These are phyloP conservation scores for Oxycera nigricornis DNA, from an alignment of 2,888 invertebrate genomes.

Conservation along the genomic window DNA sequence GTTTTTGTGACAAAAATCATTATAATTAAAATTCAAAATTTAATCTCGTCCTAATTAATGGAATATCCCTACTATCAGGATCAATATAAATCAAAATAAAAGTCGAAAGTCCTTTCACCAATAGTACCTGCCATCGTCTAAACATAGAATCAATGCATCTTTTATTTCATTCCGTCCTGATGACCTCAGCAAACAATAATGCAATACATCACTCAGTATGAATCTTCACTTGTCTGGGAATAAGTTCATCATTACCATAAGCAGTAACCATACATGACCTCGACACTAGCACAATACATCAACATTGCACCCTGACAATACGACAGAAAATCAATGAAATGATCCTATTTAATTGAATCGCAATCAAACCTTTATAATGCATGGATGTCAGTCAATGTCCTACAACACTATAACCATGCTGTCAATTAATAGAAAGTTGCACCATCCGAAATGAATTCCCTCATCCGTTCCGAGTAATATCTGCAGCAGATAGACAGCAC, in stretches of 20 bases:
- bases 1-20: too few relatives aligned
- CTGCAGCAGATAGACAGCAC: neutral
- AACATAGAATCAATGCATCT: too few relatives aligned
- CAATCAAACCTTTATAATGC: neutral
- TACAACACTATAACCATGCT: neutral
- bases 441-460: neutral
- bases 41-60: too few relatives aligned
- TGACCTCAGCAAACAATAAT: too few relatives aligned
- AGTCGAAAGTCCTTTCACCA: too few relatives aligned
- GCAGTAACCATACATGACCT: constrained; percentile 3
- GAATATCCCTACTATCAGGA: too few relatives aligned
- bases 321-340: constrained; percentile 19
- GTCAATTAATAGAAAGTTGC: constrained; percentile 16
- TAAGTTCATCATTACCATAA: neutral
- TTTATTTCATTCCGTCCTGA: too few relatives aligned
- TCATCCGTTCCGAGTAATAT: neutral
- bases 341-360: constrained; percentile 18
- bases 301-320: neutral
- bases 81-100: too few relatives aligned
- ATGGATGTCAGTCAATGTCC: neutral
- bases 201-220: too few relatives aligned
- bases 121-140: too few relatives aligned
- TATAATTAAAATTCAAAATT: too few relatives aligned
- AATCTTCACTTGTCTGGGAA: neutral
- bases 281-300: constrained; percentile 14